Evolutionary conservation across 2,113 vertebrate genomes (phyloP), one percentile per base, ranked within the genome.

Genomic region (Syngnathus typhle): DNA sequence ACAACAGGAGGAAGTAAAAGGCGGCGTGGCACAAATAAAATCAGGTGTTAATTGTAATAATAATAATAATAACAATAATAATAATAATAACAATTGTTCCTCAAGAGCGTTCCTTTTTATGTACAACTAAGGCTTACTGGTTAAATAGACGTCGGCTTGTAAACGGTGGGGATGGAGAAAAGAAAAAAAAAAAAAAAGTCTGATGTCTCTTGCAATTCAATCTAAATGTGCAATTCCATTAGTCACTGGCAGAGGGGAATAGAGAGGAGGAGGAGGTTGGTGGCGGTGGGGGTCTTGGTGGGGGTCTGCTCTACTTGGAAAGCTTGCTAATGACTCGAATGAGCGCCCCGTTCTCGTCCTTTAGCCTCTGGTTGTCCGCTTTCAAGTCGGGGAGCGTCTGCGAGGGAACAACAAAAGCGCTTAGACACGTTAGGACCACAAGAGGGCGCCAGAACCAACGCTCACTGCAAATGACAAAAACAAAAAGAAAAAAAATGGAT

Each of bases 101-200:
- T 93, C 93, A 94, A 92, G 74, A 92, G 93, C 91, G 70, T 72
- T 85, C 72, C 68, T 84, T 68, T 72, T 79, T 96, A 95, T 98
- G 92, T 98, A 98, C 96, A 98, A 93, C 95, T 98, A 98, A 98
- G 96, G 96, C 96, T 95, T 98, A 95, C 92, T 95, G 95, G 96
- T 98, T 96, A 95, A 94, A 95, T 94, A 94, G 93, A 85, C 83
- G 89, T 89, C 91, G 94, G 93, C 91, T 80, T 95, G 95, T 96
- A 96, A 96, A 97, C 94, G 93, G 91, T 88, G 92, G 91, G 88
- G 87, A 13, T 43, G 52, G 49, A 3, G 47, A 8, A 7, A 37
- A 13, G 55, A n/a, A n/a, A 68, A 44, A 55, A 61, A 60, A 46
- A 64, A 64, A 37, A 70, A 67, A 70, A 76, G 83, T 89, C 86